Evolutionary conservation across 2,888 invertebrate genomes (phyloP).

Genomic region (Eupithecia insigniata): DNA sequence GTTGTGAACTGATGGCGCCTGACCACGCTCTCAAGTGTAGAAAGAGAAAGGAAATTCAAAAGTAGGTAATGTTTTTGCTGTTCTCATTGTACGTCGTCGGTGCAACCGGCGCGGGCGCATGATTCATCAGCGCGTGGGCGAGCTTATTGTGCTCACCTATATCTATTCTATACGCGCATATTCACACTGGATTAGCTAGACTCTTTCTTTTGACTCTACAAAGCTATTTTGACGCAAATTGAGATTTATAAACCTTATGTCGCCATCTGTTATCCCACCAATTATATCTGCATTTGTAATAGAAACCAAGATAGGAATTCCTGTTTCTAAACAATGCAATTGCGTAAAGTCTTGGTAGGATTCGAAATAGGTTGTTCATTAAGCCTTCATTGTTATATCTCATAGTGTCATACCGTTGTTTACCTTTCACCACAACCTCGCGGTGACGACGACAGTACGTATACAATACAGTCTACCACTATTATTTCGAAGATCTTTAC

Average conservation of each 20-base stretch:
- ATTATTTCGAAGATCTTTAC: constrained; percentile 58
- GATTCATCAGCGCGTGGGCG: constrained; percentile 82
- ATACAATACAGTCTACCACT: constrained; percentile 46
- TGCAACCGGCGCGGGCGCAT: constrained; percentile 67
- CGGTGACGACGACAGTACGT: constrained; percentile 32
- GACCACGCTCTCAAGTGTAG: constrained; percentile 75
- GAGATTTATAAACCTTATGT: constrained; percentile 37
- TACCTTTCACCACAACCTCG: constrained; percentile 60
- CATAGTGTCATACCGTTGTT: constrained; percentile 64
- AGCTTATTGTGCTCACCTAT: constrained; percentile 75
- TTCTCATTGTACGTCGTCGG: constrained; percentile 63
- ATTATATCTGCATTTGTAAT: constrained; percentile 48
- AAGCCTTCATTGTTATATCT: constrained; percentile 70
- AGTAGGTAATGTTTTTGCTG: constrained; percentile 84
- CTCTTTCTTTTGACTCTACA: constrained; percentile 66
- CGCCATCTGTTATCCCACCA: constrained; percentile 33
- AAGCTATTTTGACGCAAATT: constrained; percentile 15
- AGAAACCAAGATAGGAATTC: constrained; percentile 52
- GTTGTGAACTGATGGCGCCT: constrained; percentile 67
- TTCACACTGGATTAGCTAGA: constrained; percentile 68
- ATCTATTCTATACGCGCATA: constrained; percentile 56
- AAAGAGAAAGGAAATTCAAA: constrained; percentile 84
- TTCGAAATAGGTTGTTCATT: constrained; percentile 70
- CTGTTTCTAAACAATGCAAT: constrained; percentile 57
- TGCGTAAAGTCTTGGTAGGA: constrained; percentile 59